These are phyloP conservation scores for Tortrix viridana DNA, from an alignment of 2,888 invertebrate species.

Conservation along the genomic window DNA sequence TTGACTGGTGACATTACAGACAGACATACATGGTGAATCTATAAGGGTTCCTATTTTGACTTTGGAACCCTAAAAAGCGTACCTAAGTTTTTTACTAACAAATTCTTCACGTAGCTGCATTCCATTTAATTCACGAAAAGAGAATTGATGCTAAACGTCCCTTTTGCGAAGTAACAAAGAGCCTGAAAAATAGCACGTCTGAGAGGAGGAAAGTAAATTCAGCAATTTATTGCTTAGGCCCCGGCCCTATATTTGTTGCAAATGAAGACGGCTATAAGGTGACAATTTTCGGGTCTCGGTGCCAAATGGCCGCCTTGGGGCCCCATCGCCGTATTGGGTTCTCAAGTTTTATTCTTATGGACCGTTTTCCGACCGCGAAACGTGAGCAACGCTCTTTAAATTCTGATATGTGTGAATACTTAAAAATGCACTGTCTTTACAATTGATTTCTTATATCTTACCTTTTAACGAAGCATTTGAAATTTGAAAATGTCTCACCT, in stretches of 20 bases:
- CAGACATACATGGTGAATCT: too few relatives aligned
- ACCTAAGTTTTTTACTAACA: conserved; percentile 13
- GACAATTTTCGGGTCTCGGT: conserved; percentile 76
- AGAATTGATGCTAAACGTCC: conserved; percentile 70
- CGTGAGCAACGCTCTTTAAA: conserved; percentile 25
- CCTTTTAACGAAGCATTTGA: too few relatives aligned
- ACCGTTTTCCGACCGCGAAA: conserved; percentile 42
- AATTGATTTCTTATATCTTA: too few relatives aligned
- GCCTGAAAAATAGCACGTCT: conserved; percentile 76
- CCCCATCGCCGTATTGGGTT: conserved; percentile 52
- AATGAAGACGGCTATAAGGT: conserved; percentile 79
- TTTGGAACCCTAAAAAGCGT: too few relatives aligned
- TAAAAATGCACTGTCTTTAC: conserved; percentile 2
- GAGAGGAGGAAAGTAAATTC: conserved; percentile 75
- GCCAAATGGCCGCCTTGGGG: conserved; percentile 72
- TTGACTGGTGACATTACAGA: too few relatives aligned
- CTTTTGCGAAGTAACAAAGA: conserved; percentile 72
- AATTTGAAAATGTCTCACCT: too few relatives aligned
- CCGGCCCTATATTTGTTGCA: conserved; percentile 79
- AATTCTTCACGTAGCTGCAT: conserved; percentile 34
- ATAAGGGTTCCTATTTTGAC: too few relatives aligned
- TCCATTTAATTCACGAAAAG: conserved; percentile 51
- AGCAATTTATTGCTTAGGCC: conserved; percentile 76
- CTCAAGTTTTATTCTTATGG: conserved; percentile 62
- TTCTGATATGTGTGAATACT: conserved; percentile 14